These are phyloP conservation scores for Zaprionus davidi DNA, from an alignment of 1,140 invertebrate species.

Conservation along the genomic window DNA sequence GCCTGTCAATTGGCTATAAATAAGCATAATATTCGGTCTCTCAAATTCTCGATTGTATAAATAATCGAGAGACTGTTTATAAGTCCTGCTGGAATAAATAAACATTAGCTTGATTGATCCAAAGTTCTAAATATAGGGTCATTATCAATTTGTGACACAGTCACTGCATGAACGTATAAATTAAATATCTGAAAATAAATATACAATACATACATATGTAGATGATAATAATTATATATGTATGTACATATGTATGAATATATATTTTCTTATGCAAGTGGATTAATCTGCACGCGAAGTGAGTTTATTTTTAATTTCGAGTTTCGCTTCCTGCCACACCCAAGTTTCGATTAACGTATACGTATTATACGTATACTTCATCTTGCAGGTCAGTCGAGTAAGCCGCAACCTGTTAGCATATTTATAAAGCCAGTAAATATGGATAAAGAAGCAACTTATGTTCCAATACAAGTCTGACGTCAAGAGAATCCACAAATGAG, in stretches of 20 bases:
- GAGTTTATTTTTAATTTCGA: neutral
- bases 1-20: constrained; percentile 23
- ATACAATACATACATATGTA: neutral
- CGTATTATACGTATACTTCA: neutral
- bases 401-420: neutral
- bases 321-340: constrained; percentile 1
- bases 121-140: no score
- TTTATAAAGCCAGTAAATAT: neutral
- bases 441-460: no score
- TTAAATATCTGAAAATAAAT: no score
- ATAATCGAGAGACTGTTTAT: neutral
- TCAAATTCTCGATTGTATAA: neutral
- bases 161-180: no score
- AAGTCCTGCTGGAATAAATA: neutral
- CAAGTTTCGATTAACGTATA: neutral
- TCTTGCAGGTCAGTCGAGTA: neutral
- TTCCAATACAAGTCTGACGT: neutral
- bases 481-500: neutral
- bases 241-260: neutral
- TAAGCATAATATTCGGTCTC: constrained; percentile 1
- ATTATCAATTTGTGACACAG: no score
- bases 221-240: neutral
- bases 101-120: no score
- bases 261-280: neutral
- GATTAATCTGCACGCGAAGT: neutral